A percentile compares a stretch with the other conserved stretches of the same genome.
These are phyloP conservation scores for Limnephilus lunatus DNA, from an alignment of 2,888 invertebrate genomes.

Conservation along the genomic window DNA sequence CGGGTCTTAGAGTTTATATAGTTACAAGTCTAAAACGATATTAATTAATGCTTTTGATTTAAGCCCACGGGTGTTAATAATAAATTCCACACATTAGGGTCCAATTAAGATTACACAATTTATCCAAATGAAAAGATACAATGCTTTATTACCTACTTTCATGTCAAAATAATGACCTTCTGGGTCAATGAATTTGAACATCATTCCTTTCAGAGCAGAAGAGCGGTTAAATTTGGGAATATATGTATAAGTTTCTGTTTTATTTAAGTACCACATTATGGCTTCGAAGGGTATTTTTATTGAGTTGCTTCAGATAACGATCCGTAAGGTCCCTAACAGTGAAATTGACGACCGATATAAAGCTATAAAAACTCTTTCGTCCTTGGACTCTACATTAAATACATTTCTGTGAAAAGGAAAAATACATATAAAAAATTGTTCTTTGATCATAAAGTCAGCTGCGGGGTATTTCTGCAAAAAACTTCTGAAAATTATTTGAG, in stretches of 20 bases:
- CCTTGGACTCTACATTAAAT: background rate
- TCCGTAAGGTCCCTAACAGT: background rate
- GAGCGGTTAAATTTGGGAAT: background rate
- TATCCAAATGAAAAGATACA: background rate
- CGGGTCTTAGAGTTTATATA: no score
- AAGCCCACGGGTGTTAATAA: background rate
- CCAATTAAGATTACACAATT: background rate
- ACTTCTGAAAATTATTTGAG: background rate
- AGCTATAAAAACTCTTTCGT: background rate
- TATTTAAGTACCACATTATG: background rate
- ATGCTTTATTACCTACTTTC: background rate
- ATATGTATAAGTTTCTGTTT: background rate
- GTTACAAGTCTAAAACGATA: no score
- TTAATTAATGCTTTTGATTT: background rate
- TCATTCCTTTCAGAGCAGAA: background rate
- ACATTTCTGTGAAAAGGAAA: background rate
- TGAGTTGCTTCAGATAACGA: background rate
- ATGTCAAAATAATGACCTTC: background rate
- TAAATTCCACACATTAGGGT: background rate
- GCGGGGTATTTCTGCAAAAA: background rate
- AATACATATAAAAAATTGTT: background rate
- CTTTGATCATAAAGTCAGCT: background rate
- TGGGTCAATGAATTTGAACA: background rate
- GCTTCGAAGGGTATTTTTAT: background rate
- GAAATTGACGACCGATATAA: background rate